Conservation (phyloP, 2,888 invertebrate genomes). For the Stegophylla sp. region DNA sequence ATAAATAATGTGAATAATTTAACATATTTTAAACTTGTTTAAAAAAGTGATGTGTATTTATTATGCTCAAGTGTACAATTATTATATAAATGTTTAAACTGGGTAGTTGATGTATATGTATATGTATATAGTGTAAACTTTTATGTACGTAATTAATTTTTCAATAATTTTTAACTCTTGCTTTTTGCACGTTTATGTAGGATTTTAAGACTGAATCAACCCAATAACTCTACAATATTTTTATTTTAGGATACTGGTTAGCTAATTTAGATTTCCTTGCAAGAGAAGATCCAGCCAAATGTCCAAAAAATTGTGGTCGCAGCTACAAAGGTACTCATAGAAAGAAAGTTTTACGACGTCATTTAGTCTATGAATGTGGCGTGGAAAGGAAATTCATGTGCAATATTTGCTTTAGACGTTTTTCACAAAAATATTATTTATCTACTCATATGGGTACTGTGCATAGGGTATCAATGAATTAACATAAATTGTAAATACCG, state of each 20-base stretch:
- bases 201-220: not conserved
- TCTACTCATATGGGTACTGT: slow-evolving; percentile 64
- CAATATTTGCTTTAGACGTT: slow-evolving; percentile 57
- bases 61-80: not conserved
- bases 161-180: not conserved
- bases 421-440: slow-evolving; percentile 59
- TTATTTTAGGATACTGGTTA: slow-evolving; percentile 46
- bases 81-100: not conserved
- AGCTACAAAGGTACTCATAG: slow-evolving; percentile 59
- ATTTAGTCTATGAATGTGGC: slow-evolving; percentile 60
- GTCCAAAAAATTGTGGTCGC: slow-evolving; percentile 53
- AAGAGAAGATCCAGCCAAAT: slow-evolving; percentile 58
- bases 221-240: not conserved
- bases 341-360: slow-evolving; percentile 59
- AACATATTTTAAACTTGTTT: not conserved
- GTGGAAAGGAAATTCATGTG: slow-evolving; percentile 60
- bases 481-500: not conserved
- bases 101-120: not conserved
- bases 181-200: slow-evolving; percentile 12
- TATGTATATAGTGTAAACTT: not conserved
- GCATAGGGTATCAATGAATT: slow-evolving; percentile 60
- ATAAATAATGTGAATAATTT: not conserved
- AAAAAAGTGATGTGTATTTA: not conserved
- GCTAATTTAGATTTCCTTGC: slow-evolving; percentile 40
- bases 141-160: not conserved